Conservation (phyloP, 2,113 vertebrate genomes). For the Proteles cristata region DNA sequence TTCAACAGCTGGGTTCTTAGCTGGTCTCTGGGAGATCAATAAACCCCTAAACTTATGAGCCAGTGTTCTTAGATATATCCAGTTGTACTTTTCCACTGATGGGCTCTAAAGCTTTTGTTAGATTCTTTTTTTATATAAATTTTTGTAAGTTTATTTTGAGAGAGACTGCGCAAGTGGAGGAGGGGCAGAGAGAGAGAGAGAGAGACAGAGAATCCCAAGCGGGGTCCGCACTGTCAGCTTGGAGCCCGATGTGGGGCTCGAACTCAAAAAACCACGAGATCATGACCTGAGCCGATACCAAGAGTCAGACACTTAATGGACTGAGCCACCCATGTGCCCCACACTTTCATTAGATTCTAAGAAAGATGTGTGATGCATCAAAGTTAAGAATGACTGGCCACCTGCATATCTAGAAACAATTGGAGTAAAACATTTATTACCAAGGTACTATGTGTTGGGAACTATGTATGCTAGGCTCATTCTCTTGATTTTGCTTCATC, state of each 20-base stretch:
- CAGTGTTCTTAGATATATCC: not conserved
- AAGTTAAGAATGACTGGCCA: not conserved
- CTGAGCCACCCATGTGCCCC: too few relatives aligned
- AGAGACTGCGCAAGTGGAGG: too few relatives aligned
- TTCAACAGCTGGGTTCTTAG: not conserved
- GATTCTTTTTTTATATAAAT: not conserved
- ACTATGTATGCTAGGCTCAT: not conserved
- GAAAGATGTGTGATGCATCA: not conserved
- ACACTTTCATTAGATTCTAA: conserved; percentile 14
- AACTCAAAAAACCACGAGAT: too few relatives aligned
- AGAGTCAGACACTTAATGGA: too few relatives aligned
- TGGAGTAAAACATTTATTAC: not conserved
- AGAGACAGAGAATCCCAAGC: too few relatives aligned
- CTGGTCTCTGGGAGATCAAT: not conserved
- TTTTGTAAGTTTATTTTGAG: too few relatives aligned
- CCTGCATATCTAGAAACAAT: not conserved
- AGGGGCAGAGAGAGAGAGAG: too few relatives aligned
- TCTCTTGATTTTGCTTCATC: not conserved
- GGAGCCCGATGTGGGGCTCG: too few relatives aligned
- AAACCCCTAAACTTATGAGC: not conserved
- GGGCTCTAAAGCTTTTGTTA: not conserved
- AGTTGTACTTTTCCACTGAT: not conserved
- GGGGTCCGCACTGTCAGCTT: too few relatives aligned
- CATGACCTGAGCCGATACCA: too few relatives aligned
- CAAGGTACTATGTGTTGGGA: not conserved